Evolutionary conservation across 2,888 invertebrate species (phyloP).

Genomic region (Apodemia zela): DNA sequence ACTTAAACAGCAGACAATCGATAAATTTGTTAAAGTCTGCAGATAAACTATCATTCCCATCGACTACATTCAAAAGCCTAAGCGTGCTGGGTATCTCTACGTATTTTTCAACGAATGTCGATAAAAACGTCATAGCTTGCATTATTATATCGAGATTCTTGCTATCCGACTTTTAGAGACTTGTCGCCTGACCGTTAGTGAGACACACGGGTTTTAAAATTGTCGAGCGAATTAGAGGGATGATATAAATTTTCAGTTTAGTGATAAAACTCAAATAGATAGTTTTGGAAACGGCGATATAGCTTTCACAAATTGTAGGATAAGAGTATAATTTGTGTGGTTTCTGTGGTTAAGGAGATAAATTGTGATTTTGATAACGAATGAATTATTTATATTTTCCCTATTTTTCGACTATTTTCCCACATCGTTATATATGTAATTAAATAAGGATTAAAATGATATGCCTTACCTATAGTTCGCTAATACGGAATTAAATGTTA

Average conservation of each 20-base stretch:
- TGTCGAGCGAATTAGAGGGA: neutral
- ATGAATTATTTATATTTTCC: too few relatives aligned
- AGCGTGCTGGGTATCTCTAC: constrained; percentile 21
- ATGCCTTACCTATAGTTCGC: too few relatives aligned
- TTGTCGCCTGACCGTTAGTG: constrained; percentile 43
- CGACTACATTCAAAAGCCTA: constrained; percentile 25
- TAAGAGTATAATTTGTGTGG: too few relatives aligned
- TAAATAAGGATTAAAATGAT: too few relatives aligned
- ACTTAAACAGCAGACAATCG: constrained; percentile 12
- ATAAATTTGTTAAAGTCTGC: constrained; percentile 8
- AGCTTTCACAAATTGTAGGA: too few relatives aligned
- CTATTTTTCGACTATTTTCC: too few relatives aligned
- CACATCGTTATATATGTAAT: too few relatives aligned
- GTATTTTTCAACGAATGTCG: constrained; percentile 30
- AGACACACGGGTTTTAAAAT: constrained; percentile 31
- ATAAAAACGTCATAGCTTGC: constrained; percentile 44
- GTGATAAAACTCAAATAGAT: too few relatives aligned
- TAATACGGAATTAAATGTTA: too few relatives aligned
- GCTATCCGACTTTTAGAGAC: constrained; percentile 38
- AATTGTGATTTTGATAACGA: too few relatives aligned
- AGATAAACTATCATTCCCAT: constrained; percentile 19
- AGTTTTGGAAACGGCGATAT: too few relatives aligned
- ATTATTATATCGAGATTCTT: constrained; percentile 49
- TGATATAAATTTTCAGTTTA: neutral
- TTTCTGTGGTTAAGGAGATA: too few relatives aligned